phyloP scores from a whole-genome alignment of 2,888 invertebrate genomes.

The Eupithecia exiguata region DNA sequence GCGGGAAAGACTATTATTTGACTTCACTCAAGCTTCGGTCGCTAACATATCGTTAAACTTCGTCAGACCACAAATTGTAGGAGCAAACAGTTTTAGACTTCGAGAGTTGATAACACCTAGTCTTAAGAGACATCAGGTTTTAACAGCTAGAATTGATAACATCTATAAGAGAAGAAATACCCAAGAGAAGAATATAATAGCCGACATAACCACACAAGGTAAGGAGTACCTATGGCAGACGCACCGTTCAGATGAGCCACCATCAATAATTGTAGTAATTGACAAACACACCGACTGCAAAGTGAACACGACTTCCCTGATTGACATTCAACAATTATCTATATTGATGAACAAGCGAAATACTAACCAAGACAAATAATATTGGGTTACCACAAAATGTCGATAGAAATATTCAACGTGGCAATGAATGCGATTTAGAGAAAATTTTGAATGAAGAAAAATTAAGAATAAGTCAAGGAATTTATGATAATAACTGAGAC shows the following conservation, averaged over 20 bases:
- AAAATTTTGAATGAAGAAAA: background rate
- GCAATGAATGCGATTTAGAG: background rate
- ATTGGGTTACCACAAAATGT: background rate
- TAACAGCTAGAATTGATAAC: constrained; percentile 3
- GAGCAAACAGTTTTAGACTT: background rate
- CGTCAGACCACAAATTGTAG: background rate
- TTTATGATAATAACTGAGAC: background rate
- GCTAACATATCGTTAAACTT: background rate
- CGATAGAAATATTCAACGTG: background rate
- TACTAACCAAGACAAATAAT: background rate
- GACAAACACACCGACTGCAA: constrained; percentile 71
- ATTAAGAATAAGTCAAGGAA: background rate
- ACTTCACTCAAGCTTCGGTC: background rate
- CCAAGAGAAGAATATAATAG: background rate
- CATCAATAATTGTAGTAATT: constrained; percentile 77
- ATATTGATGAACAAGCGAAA: background rate
- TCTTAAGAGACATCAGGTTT: background rate
- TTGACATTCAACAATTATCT: background rate
- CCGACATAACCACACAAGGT: background rate
- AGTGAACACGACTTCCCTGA: constrained; percentile 38
- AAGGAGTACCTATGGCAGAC: constrained; percentile 55
- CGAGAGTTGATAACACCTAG: background rate
- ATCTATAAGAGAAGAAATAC: background rate
- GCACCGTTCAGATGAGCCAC: constrained; percentile 44
- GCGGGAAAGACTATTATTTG: background rate